Conservation (phyloP, 2,888 invertebrate genomes). For the Agonopterix heracliana region DNA sequence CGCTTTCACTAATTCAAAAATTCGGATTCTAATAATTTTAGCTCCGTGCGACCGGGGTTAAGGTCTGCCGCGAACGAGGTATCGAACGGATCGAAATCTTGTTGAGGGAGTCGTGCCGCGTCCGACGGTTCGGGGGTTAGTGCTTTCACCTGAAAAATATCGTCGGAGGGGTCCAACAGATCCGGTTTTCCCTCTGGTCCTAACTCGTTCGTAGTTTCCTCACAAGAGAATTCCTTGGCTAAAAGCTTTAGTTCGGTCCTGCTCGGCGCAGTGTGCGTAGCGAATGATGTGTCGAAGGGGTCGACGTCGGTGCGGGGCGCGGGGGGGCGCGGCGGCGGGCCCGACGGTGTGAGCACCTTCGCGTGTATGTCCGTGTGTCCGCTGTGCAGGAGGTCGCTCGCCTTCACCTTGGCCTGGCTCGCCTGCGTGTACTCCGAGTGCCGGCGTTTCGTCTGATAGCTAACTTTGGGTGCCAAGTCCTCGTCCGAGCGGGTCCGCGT, state of each 20-base stretch:
- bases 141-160: constrained; percentile 81
- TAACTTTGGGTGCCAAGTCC: constrained; percentile 75
- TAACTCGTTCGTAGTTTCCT: constrained; percentile 30
- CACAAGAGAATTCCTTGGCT: constrained; percentile 83
- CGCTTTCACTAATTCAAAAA: constrained; percentile 50
- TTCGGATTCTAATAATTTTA: constrained; percentile 87
- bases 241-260: constrained; percentile 86
- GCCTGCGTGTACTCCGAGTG: constrained; percentile 69
- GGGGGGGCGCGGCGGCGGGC: constrained; percentile 55
- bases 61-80: constrained; percentile 86
- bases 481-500: constrained; percentile 79
- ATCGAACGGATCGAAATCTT: constrained; percentile 87
- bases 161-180: constrained; percentile 68
- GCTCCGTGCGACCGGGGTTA: constrained; percentile 85
- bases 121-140: constrained; percentile 79
- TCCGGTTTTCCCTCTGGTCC: constrained; percentile 54
- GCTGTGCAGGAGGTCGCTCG: constrained; percentile 54
- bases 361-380: constrained; percentile 48
- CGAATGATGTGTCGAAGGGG: constrained; percentile 93
- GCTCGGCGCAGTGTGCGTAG: constrained; percentile 84
- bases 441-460: constrained; percentile 54
- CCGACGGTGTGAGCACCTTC: constrained; percentile 80
- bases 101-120: constrained; percentile 35
- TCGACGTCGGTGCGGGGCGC: constrained; percentile 65
- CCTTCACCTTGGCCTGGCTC: constrained; percentile 33